A percentile compares a stretch with the other conserved stretches of the same genome.
Evolutionary conservation across 1,140 invertebrate genomes (phyloP).

Genomic region (Dinoponera quadriceps): DNA sequence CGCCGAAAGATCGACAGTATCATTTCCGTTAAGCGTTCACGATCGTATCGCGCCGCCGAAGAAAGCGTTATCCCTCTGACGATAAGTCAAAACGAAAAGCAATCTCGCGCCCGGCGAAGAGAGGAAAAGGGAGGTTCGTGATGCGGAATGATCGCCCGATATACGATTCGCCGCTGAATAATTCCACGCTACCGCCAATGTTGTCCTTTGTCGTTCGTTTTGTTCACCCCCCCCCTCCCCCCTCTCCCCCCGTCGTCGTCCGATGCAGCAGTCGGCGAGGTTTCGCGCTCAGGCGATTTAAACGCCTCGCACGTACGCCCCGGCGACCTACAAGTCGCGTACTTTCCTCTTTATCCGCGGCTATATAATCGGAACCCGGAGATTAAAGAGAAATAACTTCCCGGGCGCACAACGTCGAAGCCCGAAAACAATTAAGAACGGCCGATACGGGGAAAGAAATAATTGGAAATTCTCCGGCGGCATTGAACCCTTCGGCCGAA

Average conservation of each 20-base stretch:
- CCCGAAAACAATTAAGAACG: too few relatives aligned
- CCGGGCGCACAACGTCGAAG: too few relatives aligned
- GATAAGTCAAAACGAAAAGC: slow-evolving; percentile 51
- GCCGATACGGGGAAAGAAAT: too few relatives aligned
- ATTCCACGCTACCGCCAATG: slow-evolving; percentile 51
- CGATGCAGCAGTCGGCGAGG: slow-evolving; percentile 58
- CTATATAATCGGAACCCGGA: too few relatives aligned
- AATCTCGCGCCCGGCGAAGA: slow-evolving; percentile 29
- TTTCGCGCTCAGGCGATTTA: slow-evolving; percentile 17
- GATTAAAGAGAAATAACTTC: too few relatives aligned
- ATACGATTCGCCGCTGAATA: background rate
- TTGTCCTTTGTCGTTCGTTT: slow-evolving; percentile 45
- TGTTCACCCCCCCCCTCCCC: slow-evolving; percentile 28
- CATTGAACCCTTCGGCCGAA: too few relatives aligned
- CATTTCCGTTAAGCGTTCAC: background rate
- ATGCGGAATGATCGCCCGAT: slow-evolving; percentile 4
- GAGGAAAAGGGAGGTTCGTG: slow-evolving; percentile 3
- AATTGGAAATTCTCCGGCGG: too few relatives aligned
- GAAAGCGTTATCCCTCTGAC: slow-evolving; percentile 20
- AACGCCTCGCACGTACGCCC: background rate
- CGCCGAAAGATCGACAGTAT: background rate
- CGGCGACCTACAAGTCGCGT: slow-evolving; percentile 5
- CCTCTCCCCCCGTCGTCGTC: background rate
- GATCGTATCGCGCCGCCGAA: slow-evolving; percentile 2
- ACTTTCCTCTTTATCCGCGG: background rate